Evolutionary conservation across 2,888 invertebrate species (phyloP).

Genomic region (Anoncus sp.): DNA sequence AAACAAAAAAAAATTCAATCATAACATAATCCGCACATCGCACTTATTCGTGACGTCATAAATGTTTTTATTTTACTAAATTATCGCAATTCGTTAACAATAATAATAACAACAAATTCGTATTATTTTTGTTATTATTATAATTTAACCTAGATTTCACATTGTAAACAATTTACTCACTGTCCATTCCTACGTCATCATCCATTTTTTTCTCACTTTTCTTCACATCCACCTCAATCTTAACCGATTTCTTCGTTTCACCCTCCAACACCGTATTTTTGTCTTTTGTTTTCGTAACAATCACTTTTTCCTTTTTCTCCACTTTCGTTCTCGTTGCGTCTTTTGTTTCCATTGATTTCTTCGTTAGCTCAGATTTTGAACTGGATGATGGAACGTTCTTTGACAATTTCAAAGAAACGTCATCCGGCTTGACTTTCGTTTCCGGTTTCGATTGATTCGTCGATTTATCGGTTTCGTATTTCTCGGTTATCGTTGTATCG

Average conservation of each 20-base stretch:
- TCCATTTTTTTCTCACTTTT: slow-evolving; percentile 58
- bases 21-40: too few species aligned
- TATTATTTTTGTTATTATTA: neutral
- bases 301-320: slow-evolving; percentile 40
- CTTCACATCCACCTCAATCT: slow-evolving; percentile 42
- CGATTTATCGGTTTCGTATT: slow-evolving; percentile 38
- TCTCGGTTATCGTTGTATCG: slow-evolving; percentile 15
- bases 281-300: slow-evolving; percentile 51
- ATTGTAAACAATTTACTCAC: slow-evolving; percentile 70
- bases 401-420: slow-evolving; percentile 36
- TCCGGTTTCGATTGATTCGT: slow-evolving; percentile 57
- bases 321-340: slow-evolving; percentile 30
- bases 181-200: slow-evolving; percentile 67
- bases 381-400: slow-evolving; percentile 38
- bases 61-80: too few species aligned
- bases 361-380: slow-evolving; percentile 56
- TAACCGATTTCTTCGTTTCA: slow-evolving; percentile 61
- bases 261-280: slow-evolving; percentile 36
- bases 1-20: too few species aligned
- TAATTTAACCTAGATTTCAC: neutral
- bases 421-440: slow-evolving; percentile 62
- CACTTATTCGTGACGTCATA: too few species aligned
- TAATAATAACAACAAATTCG: neutral
- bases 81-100: neutral
- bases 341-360: slow-evolving; percentile 42